Evolutionary conservation across 2,113 vertebrate genomes (phyloP).

Genomic region (Marmota flaviventris): DNA sequence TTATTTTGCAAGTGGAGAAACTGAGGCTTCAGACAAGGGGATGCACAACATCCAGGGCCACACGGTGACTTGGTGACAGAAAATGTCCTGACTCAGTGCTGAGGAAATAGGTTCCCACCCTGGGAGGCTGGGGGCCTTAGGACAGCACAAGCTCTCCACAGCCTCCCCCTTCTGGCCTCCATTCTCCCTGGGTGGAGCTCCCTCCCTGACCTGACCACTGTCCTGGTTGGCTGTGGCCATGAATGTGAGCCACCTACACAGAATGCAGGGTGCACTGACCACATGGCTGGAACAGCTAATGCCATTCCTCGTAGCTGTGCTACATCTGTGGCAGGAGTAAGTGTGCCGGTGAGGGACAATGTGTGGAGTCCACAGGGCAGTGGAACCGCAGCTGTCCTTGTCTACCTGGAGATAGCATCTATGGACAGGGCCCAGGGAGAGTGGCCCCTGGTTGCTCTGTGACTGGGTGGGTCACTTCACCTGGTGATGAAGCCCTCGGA

Average conservation of each 20-base stretch:
- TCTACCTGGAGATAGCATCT: not conserved
- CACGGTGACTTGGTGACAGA: not conserved
- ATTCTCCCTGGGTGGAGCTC: not conserved
- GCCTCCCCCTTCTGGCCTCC: not conserved
- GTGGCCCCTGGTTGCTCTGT: not conserved
- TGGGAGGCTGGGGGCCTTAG: not conserved
- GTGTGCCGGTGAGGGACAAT: not conserved
- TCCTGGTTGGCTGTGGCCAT: constrained; percentile 88
- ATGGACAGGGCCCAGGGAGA: not conserved
- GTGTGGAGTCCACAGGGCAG: too few species aligned
- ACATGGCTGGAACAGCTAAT: not conserved
- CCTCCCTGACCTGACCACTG: not conserved
- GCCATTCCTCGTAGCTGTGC: not conserved
- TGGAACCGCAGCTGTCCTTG: not conserved
- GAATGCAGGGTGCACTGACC: constrained; percentile 73
- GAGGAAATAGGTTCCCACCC: not conserved
- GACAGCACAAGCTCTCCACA: not conserved
- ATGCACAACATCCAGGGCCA: not conserved
- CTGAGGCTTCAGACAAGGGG: not conserved
- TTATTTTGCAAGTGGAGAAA: not conserved
- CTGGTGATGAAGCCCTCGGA: not conserved
- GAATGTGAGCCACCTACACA: constrained; percentile 87
- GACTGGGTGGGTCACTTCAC: not conserved
- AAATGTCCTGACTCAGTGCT: too few species aligned
- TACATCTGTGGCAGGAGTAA: rapidly evolving